Evolutionary conservation across 2,113 vertebrate species (phyloP), one percentile per base, ranked within the genome.

Genomic region (Prionailurus viverrinus): DNA sequence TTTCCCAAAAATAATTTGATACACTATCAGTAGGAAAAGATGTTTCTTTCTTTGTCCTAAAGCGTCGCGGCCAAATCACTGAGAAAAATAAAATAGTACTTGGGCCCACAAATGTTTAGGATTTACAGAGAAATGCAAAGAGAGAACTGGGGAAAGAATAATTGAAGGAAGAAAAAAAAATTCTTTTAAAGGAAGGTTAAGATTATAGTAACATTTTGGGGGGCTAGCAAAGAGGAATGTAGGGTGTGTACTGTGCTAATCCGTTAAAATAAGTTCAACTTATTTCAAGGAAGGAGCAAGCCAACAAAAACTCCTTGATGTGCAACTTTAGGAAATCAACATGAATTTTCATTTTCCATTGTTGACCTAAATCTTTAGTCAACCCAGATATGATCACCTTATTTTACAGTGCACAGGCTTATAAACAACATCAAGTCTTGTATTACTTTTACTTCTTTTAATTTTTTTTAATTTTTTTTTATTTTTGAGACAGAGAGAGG

Each of bases 1-100:
- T 89, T 98, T 97, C 94, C 68, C 88, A 96, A 96, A 94, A 96
- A 94, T 95, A 95, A 91, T 80, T 83, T 93, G 82, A 61, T 48
- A 61, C 5, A 39, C 58, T 95, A 68, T 97, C 85, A 86, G 92
- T 94, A 95, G 7, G 51, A 80, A 93, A 98, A 93, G 89, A 48
- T 21, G 0, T 65, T 89, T 93, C 25, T 33, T 93, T 19, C 61
- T 97, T 96, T 84, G 68, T 94, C 13, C 74, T 85, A 16, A 79
- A n/a, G 2, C 71, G 61, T 96, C 4, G 65, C 33, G 14, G 25
- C 80, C 45, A 85, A 94, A 87, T 5, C 31, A 80, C 71, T 95
- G 66, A 97, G 31, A 94, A 94, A 98, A 96, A 89, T 33, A 25
- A 96, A 83, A 89, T 33, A 89, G 11, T 87, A 87, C 66, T 55